phyloP scores from a whole-genome alignment of 2,888 invertebrate genomes.

The Stenodema calcarata region DNA sequence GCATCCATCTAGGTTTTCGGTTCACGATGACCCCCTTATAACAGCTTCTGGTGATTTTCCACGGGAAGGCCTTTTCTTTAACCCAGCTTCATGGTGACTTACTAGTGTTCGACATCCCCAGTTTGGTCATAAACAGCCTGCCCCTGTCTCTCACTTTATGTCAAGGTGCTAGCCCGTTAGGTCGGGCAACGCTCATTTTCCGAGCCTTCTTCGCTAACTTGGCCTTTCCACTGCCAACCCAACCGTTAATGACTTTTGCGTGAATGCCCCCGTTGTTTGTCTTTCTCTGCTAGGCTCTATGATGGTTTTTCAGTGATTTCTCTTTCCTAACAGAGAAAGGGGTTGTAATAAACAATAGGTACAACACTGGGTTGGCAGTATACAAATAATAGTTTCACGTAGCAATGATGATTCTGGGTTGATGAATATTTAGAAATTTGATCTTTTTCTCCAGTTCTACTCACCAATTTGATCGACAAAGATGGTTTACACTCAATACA shows the following conservation, averaged over 20 bases:
- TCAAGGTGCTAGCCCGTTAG: background rate
- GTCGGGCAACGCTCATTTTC: background rate
- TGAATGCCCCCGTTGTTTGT: background rate
- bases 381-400: no score
- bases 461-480: no score
- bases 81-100: background rate
- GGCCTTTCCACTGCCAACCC: background rate
- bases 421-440: no score
- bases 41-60: background rate
- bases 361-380: no score
- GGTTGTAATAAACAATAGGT: background rate
- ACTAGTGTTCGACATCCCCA: background rate
- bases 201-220: background rate
- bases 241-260: background rate
- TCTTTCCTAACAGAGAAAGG: background rate
- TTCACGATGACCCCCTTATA: background rate
- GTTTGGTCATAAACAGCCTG: background rate
- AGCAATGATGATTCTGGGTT: no score
- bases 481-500: no score
- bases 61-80: background rate
- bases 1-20: background rate
- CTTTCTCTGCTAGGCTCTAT: background rate
- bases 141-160: background rate
- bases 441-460: no score
- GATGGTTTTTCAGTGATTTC: background rate